A percentile compares a stretch with the other conserved stretches of the same genome.
Evolutionary conservation across 2,113 vertebrate genomes (phyloP).

Genomic region (Hippocampus zosterae): DNA sequence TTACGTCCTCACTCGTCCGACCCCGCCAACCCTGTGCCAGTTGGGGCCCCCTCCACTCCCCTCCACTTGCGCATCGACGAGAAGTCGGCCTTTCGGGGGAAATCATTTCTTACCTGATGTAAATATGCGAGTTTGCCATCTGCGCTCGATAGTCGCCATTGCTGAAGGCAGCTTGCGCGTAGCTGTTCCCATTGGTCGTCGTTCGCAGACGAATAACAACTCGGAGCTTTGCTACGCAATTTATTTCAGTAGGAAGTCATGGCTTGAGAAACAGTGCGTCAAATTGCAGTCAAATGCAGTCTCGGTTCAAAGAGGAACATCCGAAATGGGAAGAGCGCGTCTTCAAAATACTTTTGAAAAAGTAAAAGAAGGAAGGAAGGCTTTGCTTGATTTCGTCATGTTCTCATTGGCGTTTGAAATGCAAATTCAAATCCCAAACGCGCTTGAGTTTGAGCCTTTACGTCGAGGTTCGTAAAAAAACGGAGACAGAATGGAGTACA

Average conservation of each 20-base stretch:
- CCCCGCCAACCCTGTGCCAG: too few species aligned
- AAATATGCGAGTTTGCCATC: too few species aligned
- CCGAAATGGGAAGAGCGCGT: background rate
- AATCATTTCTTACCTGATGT: too few species aligned
- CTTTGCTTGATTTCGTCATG: background rate
- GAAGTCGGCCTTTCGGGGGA: too few species aligned
- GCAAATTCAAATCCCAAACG: background rate
- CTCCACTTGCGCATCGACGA: too few species aligned
- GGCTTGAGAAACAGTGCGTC: slow-evolving; percentile 37
- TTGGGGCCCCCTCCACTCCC: too few species aligned
- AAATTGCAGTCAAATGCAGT: background rate
- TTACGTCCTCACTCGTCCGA: too few species aligned
- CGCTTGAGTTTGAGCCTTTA: background rate
- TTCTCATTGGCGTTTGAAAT: background rate
- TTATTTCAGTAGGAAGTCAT: slow-evolving; percentile 47
- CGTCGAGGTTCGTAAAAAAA: slow-evolving; percentile 21
- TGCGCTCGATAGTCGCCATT: too few species aligned
- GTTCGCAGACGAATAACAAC: background rate
- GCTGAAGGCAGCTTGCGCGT: background rate
- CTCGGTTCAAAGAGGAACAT: slow-evolving; percentile 1
- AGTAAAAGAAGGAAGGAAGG: background rate
- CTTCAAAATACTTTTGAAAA: too few species aligned
- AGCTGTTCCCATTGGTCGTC: background rate
- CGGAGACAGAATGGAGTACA: slow-evolving; percentile 4
- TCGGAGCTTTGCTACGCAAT: slow-evolving; percentile 23